Evolutionary conservation across 2,113 vertebrate species (phyloP).

Genomic region (Guaruba guarouba): DNA sequence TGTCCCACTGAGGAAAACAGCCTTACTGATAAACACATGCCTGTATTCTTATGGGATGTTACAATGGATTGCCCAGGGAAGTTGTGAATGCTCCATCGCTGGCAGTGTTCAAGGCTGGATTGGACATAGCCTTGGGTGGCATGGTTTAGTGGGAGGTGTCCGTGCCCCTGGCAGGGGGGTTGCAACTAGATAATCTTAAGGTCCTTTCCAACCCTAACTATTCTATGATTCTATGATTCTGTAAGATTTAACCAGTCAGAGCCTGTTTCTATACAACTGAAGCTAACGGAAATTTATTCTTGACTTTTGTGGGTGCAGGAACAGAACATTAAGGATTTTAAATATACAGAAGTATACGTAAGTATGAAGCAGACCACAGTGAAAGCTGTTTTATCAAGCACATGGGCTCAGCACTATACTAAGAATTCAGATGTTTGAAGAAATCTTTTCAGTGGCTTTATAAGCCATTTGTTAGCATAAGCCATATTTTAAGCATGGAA

Average conservation of each 20-base stretch:
- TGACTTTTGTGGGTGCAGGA: not conserved
- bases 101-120: no score
- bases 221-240: no score
- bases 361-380: not conserved
- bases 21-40: not conserved
- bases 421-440: not conserved
- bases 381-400: not conserved
- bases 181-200: no score
- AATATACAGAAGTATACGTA: not conserved
- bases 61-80: not conserved
- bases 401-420: not conserved
- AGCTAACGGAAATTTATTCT: not conserved
- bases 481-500: not conserved
- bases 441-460: not conserved
- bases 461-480: not conserved
- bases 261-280: not conserved
- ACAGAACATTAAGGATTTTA: not conserved
- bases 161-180: no score
- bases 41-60: not conserved
- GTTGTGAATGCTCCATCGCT: no score
- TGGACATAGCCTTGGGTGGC: no score
- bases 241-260: not conserved
- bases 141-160: no score
- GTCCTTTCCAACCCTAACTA: no score
- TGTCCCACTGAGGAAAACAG: not conserved